Percentiles rank a stretch among this genome's conserved stretches.
Evolutionary conservation across 1,140 invertebrate genomes (phyloP).

Genomic region (Luehdorfia chinensis): DNA sequence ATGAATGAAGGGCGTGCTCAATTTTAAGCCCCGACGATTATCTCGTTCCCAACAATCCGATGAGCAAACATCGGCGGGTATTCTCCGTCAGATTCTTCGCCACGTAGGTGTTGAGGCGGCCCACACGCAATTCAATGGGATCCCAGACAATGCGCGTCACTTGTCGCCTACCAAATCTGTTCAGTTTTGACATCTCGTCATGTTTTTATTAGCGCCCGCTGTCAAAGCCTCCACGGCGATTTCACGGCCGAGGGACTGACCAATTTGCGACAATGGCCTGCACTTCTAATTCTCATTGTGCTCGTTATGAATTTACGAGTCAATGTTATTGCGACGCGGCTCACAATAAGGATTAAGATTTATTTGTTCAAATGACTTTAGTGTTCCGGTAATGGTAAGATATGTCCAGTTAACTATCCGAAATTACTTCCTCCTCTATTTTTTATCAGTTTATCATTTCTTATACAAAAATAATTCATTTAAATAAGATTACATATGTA

Average conservation of each 20-base stretch:
- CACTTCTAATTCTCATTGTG: constrained; percentile 70
- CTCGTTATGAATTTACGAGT: constrained; percentile 52
- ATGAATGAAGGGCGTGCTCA: constrained; percentile 63
- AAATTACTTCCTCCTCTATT: too few species aligned
- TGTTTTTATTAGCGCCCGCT: constrained; percentile 69
- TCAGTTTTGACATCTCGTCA: constrained; percentile 75
- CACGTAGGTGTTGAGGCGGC: constrained; percentile 61
- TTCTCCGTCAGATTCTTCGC: constrained; percentile 38
- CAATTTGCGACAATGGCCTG: constrained; percentile 67
- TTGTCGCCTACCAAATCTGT: constrained; percentile 68
- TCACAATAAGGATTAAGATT: constrained; percentile 65
- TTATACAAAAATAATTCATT: too few species aligned
- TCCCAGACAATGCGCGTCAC: constrained; percentile 59
- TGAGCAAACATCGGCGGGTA: constrained; percentile 64
- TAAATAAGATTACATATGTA: too few species aligned
- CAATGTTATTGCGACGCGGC: constrained; percentile 57
- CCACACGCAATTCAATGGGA: constrained; percentile 68
- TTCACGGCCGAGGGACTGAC: constrained; percentile 53
- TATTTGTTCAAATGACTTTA: constrained; percentile 68
- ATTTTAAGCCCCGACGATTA: constrained; percentile 57
- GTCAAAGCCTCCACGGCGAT: constrained; percentile 54
- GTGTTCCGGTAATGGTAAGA: constrained; percentile 38
- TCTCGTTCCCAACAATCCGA: constrained; percentile 50
- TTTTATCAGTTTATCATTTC: too few species aligned
- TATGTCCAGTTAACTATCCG: too few species aligned